These are phyloP conservation scores for Electrophaes corylata DNA, from an alignment of 2,888 invertebrate species.

Conservation along the genomic window DNA sequence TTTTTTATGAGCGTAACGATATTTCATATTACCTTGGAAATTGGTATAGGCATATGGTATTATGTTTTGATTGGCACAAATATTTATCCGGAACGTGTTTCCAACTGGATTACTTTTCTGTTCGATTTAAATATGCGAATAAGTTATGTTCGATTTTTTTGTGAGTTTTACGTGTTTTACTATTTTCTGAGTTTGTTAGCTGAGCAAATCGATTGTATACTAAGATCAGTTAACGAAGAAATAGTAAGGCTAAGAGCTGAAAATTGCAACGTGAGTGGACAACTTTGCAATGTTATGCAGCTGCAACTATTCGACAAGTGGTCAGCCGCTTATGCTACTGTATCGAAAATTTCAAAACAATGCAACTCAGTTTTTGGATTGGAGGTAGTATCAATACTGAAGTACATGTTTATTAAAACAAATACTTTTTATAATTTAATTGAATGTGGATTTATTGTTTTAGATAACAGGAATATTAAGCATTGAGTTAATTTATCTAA, in stretches of 20 bases:
- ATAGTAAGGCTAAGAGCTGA: background rate
- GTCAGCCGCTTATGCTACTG: slow-evolving; percentile 19
- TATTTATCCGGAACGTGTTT: background rate
- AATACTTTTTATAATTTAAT: too few species aligned
- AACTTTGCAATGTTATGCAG: background rate
- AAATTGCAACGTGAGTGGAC: background rate
- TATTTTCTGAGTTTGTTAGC: slow-evolving; percentile 10
- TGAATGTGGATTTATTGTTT: background rate
- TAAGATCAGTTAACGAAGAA: slow-evolving; percentile 16
- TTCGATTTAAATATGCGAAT: background rate
- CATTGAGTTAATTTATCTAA: background rate
- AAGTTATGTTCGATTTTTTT: background rate
- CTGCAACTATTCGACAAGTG: slow-evolving; percentile 18
- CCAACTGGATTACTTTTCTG: background rate
- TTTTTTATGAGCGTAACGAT: background rate
- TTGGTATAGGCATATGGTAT: background rate
- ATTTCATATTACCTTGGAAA: background rate
- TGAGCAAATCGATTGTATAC: slow-evolving; percentile 9
- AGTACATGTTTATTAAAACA: too few species aligned
- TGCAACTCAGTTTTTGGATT: slow-evolving; percentile 18
- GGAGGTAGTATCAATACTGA: slow-evolving; percentile 16
- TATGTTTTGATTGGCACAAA: background rate
- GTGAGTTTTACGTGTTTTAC: slow-evolving; percentile 1
- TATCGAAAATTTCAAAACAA: slow-evolving; percentile 16
- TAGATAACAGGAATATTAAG: background rate